Evolutionary conservation across 2,888 invertebrate species (phyloP), one percentile per base, ranked within the genome.

Genomic region (Ochlodes sylvanus): DNA sequence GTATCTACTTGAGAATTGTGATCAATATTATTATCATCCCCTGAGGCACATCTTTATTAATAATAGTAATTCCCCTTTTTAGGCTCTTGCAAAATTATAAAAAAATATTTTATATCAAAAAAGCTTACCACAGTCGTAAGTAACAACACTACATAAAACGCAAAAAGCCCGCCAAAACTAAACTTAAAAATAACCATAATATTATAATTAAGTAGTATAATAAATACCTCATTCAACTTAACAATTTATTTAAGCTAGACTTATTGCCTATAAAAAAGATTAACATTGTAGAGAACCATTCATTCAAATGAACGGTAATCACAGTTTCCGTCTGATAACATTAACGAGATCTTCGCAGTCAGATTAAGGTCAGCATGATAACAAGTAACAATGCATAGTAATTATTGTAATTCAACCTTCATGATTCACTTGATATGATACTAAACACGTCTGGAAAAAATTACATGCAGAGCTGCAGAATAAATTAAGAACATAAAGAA

Each of bases 311-410:
- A 60, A 41, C 54, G 15, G 42, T 66, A 67, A 68, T 70, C 65
- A 61, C 55, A 17, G 63, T 68, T 69, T 70, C 72, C 70, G 65
- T 63, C 58, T 69, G 71, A 72, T 71, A 71, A 69, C 69, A 54
- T 57, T 58, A 63, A 54, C 58, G 60, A 68, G 60, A 66, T 54
- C 60, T 50, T 50, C 27, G 50, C n/a, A 66, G 60, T 60, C 57
- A 60, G 60, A 66, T 66, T 66, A 66, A 66, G 66, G 66, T 54
- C 66, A 44, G 34, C 27, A 42, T 66, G 66, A 66, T 66, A 66
- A 60, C 66, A 34, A 58, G 21, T 54, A 32, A 65, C 66, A 60
- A 66, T 66, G 66, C 60, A 66, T 60, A 66, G 66, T 60, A 66
- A 66, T 66, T 60, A 60, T 50, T 50, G 19, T 19, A 50, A 50